Base-by-base conservation (phyloP, 2,113 vertebrate genomes). In the Tupaia chinensis region DNA sequence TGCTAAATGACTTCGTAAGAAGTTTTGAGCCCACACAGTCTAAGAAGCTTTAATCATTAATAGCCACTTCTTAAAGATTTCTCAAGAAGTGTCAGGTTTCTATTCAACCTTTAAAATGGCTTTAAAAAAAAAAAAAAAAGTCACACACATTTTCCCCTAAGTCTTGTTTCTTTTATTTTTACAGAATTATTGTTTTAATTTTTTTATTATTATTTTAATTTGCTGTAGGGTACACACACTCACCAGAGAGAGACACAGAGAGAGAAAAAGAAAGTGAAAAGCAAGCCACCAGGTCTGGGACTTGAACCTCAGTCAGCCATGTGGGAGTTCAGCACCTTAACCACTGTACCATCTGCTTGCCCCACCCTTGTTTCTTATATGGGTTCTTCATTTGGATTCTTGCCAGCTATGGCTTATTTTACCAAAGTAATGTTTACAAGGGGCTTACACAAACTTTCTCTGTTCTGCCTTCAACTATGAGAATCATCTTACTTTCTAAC, bases 371-470 rank as follows among this genome's bases (percentile, higher is more conserved):
- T 82, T 88, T 94, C 34, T 86, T 85, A 85, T 34, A 95, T 93
- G 23, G 19, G 17, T 54, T 80, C 34, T 87, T 81, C 32, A 29
- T 68, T 81, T 76, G 25, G 14, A 66, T 96, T 96, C 85, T 95
- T 29, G 11, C 69, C 76, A 87, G 14, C 4, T 61, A n/a, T 1
- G 65, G 17, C 3, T 85, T 81, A n/a, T 81, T 70, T 95, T 29
- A 87, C 34, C 69, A 85, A 15, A 92, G 73, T 58, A 87, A 32
- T 89, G 69, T 84, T 88, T 65, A 13, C 14, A n/a, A 23, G 44
- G 12, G 23, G 1, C 3, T n/a, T 82, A 4, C 70, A 87, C 58
- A 65, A 74, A 56, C 34, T 74, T 13, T 17, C 44, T 15, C 63
- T 91, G 16, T 79, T 82, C 20, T 44, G 69, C 80, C 32, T 68